Evolutionary conservation across 2,888 invertebrate genomes (phyloP).

Genomic region (Tetranychus truncatus): DNA sequence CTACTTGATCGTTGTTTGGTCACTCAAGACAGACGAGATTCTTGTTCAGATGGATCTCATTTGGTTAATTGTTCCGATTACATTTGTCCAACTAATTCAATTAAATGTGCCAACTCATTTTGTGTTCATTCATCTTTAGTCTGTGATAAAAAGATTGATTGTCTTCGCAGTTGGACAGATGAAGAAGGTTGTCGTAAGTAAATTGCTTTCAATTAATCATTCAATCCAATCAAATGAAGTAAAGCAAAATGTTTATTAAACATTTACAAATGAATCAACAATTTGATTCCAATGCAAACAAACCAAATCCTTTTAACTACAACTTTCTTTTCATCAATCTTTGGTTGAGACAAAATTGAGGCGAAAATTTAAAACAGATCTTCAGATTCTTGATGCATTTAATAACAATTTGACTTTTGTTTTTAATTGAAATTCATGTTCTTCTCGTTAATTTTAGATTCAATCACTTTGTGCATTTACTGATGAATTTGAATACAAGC

Average conservation of each 20-base stretch:
- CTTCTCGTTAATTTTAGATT: no score
- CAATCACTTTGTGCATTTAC: no score
- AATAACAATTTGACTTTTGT: no score
- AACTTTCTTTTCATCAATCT: no score
- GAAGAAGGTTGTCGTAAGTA: conserved; percentile 33
- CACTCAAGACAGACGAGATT: conserved; percentile 28
- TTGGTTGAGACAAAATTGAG: no score
- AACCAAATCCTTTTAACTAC: no score
- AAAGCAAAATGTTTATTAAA: not conserved
- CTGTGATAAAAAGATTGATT: conserved; percentile 35
- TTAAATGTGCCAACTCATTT: conserved; percentile 33
- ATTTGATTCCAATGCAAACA: no score
- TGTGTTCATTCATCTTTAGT: conserved; percentile 33
- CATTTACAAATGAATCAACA: no score
- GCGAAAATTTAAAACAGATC: no score
- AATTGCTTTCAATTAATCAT: not conserved
- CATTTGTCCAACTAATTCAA: not conserved
- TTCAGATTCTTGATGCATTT: no score
- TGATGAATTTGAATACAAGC: no score
- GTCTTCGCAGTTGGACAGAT: conserved; percentile 34
- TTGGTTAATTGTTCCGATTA: conserved; percentile 31
- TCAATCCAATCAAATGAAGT: not conserved
- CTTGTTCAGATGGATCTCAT: conserved; percentile 34
- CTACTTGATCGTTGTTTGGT: conserved; percentile 29
- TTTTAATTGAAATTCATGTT: no score